Evolutionary conservation across 2,113 vertebrate species (phyloP).

Genomic region (Calonectris borealis): DNA sequence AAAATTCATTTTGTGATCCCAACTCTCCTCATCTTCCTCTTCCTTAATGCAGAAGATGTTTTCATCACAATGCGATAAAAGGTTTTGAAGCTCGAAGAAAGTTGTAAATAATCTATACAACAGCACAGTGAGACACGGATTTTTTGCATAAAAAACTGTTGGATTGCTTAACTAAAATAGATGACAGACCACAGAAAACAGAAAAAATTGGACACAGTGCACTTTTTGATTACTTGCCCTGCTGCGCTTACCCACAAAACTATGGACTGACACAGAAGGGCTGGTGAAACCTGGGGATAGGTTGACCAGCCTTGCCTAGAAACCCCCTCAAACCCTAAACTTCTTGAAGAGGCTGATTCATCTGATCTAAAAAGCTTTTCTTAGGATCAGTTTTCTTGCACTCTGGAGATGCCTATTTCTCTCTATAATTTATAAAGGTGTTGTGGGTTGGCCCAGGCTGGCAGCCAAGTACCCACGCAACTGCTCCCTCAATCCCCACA

Average conservation of each 20-base stretch:
- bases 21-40: not conserved
- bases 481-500: not conserved
- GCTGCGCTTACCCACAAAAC: not conserved
- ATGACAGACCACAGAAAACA: not conserved
- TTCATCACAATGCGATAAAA: not conserved
- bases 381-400: not conserved
- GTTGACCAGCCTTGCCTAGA: not conserved
- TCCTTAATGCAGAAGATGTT: not conserved
- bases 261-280: not conserved
- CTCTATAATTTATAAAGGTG: not conserved
- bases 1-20: not conserved
- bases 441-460: not conserved
- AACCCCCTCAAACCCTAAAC: accelerated
- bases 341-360: not conserved
- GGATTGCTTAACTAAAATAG: not conserved
- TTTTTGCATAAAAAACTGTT: not conserved
- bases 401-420: not conserved
- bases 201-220: not conserved
- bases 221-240: not conserved
- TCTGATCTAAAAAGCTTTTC: not conserved
- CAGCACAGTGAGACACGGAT: accelerated
- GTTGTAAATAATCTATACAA: not conserved
- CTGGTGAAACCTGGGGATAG: not conserved
- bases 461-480: not conserved
- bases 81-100: not conserved